A percentile compares a stretch with the other conserved stretches of the same genome.
Evolutionary conservation across 64 coral and sea anemone genomes (phyloP).

Genomic region (Astreopora myriophthalma): DNA sequence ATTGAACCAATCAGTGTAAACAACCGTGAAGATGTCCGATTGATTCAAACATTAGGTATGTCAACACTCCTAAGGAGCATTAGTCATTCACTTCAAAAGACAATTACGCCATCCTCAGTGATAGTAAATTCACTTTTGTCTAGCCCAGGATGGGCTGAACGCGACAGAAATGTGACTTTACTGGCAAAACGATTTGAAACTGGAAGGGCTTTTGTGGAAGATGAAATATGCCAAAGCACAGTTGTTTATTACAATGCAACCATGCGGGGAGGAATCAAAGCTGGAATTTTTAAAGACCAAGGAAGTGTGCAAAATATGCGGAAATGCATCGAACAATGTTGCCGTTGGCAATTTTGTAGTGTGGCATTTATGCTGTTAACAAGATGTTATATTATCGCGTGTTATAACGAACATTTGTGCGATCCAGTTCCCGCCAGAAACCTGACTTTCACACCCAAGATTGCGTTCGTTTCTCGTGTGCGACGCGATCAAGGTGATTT

Average conservation of each 20-base stretch:
- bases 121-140: background rate
- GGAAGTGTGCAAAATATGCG: constrained; percentile 85
- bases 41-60: constrained; percentile 63
- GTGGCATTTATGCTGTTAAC: constrained; percentile 87
- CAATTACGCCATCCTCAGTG: constrained; percentile 58
- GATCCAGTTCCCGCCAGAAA: constrained; percentile 66
- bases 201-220: background rate
- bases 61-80: constrained; percentile 35
- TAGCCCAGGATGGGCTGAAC: background rate
- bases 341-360: constrained; percentile 84
- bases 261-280: constrained; percentile 79
- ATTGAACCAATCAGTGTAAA: constrained; percentile 1
- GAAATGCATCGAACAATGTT: constrained; percentile 82
- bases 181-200: background rate
- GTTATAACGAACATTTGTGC: constrained; percentile 66
- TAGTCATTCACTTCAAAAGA: constrained; percentile 23
- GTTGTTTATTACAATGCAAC: constrained; percentile 82
- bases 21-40: background rate
- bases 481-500: constrained; percentile 55
- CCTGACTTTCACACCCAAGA: constrained; percentile 69
- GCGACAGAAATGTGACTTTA: background rate
- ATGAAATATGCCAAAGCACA: constrained; percentile 33
- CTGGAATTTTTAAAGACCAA: constrained; percentile 84
- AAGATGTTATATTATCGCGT: constrained; percentile 83
- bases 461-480: constrained; percentile 75